phyloP scores from a whole-genome alignment of 2,113 vertebrate species.

The Cyphotilapia sp. region DNA sequence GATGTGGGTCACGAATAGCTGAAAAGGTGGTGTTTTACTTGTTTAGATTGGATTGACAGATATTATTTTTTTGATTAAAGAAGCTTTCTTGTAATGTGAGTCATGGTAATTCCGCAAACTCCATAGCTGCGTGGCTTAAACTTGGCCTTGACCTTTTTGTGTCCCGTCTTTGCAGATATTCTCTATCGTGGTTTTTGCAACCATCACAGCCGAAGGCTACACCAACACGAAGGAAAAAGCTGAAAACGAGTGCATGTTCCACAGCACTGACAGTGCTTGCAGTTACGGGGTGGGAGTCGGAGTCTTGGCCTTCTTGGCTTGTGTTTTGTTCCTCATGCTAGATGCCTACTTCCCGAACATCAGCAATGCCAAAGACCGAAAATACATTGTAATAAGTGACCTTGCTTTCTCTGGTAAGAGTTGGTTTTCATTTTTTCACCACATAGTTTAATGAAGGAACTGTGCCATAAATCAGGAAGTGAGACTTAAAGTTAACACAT shows the following conservation, averaged over 20 bases:
- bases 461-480: background rate
- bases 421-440: background rate
- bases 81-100: background rate
- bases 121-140: background rate
- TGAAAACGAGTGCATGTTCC: slow-evolving; percentile 72
- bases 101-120: background rate
- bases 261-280: slow-evolving; percentile 76
- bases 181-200: slow-evolving; percentile 84
- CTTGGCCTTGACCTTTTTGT: background rate
- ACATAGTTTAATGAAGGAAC: background rate
- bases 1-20: background rate
- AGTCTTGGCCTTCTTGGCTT: slow-evolving; percentile 83
- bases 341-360: slow-evolving; percentile 85
- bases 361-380: slow-evolving; percentile 84
- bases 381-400: slow-evolving; percentile 80
- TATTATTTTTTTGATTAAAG: background rate
- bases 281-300: slow-evolving; percentile 81
- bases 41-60: background rate
- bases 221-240: fast-evolving
- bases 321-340: slow-evolving; percentile 75
- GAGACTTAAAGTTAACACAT: background rate
- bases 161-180: slow-evolving; percentile 73
- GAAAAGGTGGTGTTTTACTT: background rate
- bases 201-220: slow-evolving; percentile 87
- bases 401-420: slow-evolving; percentile 82